Conservation (phyloP, 2,888 invertebrate species). For the Lycocerus yunnanus region DNA sequence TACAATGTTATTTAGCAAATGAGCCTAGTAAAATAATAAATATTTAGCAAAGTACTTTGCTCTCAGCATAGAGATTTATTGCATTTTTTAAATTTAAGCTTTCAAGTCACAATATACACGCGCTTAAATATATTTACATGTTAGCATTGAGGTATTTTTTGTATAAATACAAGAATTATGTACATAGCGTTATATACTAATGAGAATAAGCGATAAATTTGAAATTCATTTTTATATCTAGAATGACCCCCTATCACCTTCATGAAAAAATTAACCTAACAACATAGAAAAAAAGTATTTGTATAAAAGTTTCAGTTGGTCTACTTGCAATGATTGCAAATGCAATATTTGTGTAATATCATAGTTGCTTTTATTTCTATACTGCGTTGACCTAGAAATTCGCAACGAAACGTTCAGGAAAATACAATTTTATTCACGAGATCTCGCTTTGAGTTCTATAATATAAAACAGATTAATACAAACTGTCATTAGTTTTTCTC, state of each 20-base stretch:
- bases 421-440: no score
- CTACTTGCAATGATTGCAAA: background rate
- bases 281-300: background rate
- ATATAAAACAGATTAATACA: no score
- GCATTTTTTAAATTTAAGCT: conserved; percentile 5
- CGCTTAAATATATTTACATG: conserved; percentile 5
- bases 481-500: no score
- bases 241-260: background rate
- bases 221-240: background rate
- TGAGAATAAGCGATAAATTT: background rate
- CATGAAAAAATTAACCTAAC: background rate
- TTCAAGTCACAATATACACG: conserved; percentile 3
- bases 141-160: conserved; percentile 10
- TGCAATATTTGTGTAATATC: background rate
- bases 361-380: background rate
- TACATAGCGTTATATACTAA: conserved; percentile 2
- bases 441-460: no score
- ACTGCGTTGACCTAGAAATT: no score
- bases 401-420: no score
- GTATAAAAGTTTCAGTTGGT: background rate
- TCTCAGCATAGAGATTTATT: conserved; percentile 2
- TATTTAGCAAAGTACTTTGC: background rate
- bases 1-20: background rate
- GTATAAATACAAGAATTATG: conserved; percentile 12
- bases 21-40: background rate